Base-by-base conservation (phyloP, 37 sponge, comb jelly and placozoan genomes). In the Agelas oroides region DNA sequence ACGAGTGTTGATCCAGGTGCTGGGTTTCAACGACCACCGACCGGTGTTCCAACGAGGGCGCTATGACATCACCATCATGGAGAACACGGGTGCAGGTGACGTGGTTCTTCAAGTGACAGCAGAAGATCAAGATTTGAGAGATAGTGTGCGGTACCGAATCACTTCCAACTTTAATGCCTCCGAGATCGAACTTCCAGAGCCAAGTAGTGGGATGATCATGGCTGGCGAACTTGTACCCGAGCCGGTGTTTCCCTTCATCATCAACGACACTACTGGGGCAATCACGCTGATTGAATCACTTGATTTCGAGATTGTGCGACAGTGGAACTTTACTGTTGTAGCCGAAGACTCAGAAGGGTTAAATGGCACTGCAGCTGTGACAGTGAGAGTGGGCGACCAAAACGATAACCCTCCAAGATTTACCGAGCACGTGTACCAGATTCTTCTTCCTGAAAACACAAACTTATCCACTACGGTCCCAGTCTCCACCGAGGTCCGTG, bases 381-480 rank as follows among this genome's bases (percentile, higher is more conserved):
- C 67, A 5, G 68, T 92, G 0, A 73, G 5, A 23, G 79, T 88
- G 19, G 73, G 41, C 30, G 88, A 94, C 31, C 39, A 77, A 31
- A 92, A 92, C 36, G 92, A 92, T 37, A 86, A 86, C 46, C n/a
- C 84, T 56, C 92, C 92, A 17, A 28, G 64, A 14, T 92, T 92
- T 58, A 52, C 36, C 20, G 38, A 70, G 64, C 64, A 83, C 36
- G 71, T 72, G 31, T 83, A 61, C 60, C 28, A 61, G 6, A 73
- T 83, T 25, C 24, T 32, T 3, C 19, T 83, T 2, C 74, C 46
- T 14, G 83, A 83, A 25, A 59, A 83, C 39, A 17, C 34, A 15
- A 16, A 37, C 1, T 71, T 66, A 1, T 55, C 66, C 5, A 36
- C 53, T 39, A 78, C 55, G 18, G 56, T 52, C 6, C 91, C 91